A percentile compares a stretch with the other conserved stretches of the same genome.
Conservation (phyloP, 2,888 invertebrate species). For the Microctonus hyperodae region DNA sequence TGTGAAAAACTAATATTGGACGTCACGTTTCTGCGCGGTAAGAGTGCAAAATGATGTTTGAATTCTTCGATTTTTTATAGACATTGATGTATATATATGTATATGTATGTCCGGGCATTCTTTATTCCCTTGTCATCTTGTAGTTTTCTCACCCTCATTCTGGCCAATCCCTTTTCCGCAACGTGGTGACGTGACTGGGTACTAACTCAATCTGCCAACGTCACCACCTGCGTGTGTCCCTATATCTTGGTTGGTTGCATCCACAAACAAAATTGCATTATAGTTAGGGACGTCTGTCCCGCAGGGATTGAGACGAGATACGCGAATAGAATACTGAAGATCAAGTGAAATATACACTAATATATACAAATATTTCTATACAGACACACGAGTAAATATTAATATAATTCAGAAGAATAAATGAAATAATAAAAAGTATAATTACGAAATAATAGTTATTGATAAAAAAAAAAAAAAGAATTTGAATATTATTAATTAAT, state of each 20-base stretch:
- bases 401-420: constrained; percentile 5
- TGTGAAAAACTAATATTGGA: neutral
- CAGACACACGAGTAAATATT: neutral
- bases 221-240: constrained; percentile 7
- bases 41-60: neutral
- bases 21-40: neutral
- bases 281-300: constrained; percentile 36
- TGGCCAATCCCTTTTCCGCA: neutral
- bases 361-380: neutral
- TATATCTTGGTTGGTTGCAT: constrained; percentile 35
- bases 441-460: too few relatives aligned
- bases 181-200: constrained; percentile 19
- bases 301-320: constrained; percentile 24
- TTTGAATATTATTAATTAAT: neutral
- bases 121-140: neutral
- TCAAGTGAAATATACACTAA: neutral
- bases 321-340: neutral
- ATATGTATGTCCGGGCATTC: neutral
- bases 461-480: neutral
- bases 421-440: constrained; percentile 8
- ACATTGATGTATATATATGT: neutral
- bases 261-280: constrained; percentile 54
- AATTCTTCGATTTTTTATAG: neutral
- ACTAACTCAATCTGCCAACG: constrained; percentile 31
- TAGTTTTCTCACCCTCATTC: neutral